A percentile compares a stretch with the other conserved stretches of the same genome.
These are phyloP conservation scores for Podarcis siculus DNA, from an alignment of 2,797 vertebrate genomes.

Conservation along the genomic window DNA sequence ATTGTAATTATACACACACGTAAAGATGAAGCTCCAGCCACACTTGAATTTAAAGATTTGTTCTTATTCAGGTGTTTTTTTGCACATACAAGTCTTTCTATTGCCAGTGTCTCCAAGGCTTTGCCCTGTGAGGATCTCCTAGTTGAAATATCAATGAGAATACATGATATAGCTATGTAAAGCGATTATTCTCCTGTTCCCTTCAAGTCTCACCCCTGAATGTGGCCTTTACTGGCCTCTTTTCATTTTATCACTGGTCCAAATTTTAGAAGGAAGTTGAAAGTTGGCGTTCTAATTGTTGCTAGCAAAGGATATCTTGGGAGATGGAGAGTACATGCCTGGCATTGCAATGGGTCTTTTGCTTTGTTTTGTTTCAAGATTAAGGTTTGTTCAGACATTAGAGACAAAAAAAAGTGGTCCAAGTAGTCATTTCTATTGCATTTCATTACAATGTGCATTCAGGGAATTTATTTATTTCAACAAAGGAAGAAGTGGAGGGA, in stretches of 20 bases:
- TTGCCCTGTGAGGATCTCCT: background rate
- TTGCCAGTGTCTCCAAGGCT: background rate
- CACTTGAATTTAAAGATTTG: background rate
- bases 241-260: background rate
- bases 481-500: no score
- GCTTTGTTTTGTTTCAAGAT: no score
- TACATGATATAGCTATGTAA: no score
- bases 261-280: no score
- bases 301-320: no score
- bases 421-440: background rate
- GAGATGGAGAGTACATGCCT: background rate
- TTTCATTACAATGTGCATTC: background rate
- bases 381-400: background rate
- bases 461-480: no score
- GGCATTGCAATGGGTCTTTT: background rate
- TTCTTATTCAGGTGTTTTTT: background rate
- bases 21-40: background rate
- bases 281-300: background rate
- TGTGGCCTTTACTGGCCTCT: background rate
- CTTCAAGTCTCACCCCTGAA: background rate
- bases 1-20: background rate
- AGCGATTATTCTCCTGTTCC: background rate
- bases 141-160: background rate
- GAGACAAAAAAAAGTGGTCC: no score
- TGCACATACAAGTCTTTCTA: background rate